These are phyloP conservation scores for Hystrix cristata DNA, from an alignment of 2,113 vertebrate genomes.

Conservation along the genomic window DNA sequence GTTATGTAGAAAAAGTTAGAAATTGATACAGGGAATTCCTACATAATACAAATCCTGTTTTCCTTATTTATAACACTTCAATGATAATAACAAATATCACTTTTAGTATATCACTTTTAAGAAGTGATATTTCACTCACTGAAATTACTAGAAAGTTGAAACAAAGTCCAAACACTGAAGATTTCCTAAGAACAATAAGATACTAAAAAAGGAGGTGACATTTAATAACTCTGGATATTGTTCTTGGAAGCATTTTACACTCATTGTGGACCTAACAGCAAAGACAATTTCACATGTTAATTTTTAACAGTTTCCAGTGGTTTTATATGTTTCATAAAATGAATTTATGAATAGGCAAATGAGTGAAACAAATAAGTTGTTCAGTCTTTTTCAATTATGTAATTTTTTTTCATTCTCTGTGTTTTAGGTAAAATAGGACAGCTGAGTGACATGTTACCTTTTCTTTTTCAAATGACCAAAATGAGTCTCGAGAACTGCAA, in stretches of 20 bases:
- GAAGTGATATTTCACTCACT: background rate
- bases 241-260: background rate
- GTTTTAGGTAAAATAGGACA: background rate
- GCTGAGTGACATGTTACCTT: background rate
- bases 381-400: background rate
- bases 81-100: slow-evolving; percentile 5
- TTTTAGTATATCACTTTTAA: background rate
- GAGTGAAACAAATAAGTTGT: background rate
- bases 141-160: background rate
- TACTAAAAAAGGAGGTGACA: background rate
- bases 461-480: slow-evolving; percentile 11
- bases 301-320: background rate
- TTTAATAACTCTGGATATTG: background rate
- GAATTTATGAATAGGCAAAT: background rate
- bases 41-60: background rate
- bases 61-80: background rate
- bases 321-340: background rate
- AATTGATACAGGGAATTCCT: background rate
- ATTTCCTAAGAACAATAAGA: background rate
- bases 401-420: background rate
- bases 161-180: background rate
- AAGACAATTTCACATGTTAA: background rate
- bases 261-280: background rate
- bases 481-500: background rate
- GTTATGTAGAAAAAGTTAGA: background rate